A percentile compares a stretch with the other conserved stretches of the same genome.
phyloP scores from a whole-genome alignment of 2,113 vertebrate genomes.

The Corythornis cristatus region DNA sequence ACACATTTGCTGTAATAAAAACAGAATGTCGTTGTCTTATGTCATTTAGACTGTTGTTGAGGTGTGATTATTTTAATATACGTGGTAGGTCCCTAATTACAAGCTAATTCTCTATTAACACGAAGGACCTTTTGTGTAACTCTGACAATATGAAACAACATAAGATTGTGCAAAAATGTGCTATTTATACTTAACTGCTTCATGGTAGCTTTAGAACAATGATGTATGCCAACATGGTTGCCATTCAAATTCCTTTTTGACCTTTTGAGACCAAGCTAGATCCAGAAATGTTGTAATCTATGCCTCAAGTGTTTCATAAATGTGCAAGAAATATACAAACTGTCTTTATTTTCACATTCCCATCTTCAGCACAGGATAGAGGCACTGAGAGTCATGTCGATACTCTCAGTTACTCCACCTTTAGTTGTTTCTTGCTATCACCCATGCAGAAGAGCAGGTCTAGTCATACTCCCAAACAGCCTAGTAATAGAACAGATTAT shows the following conservation, averaged over 20 bases:
- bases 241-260: not conserved
- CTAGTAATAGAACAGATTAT: not conserved
- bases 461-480: not conserved
- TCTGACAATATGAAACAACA: not conserved
- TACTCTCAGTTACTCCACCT: not conserved
- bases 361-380: not conserved
- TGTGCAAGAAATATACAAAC: not conserved
- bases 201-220: not conserved
- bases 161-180: not conserved
- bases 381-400: not conserved
- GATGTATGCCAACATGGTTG: not conserved
- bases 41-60: not conserved
- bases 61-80: not conserved
- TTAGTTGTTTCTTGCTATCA: not conserved
- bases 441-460: not conserved
- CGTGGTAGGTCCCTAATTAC: constrained; percentile 3
- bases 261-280: not conserved
- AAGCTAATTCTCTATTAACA: not conserved
- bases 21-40: not conserved
- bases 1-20: not conserved
- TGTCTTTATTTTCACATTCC: not conserved
- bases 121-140: not conserved
- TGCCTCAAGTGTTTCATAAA: not conserved
- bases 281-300: not conserved
- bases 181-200: not conserved